phyloP scores from a whole-genome alignment of 2,797 vertebrate species.

The Hydrophis major region DNA sequence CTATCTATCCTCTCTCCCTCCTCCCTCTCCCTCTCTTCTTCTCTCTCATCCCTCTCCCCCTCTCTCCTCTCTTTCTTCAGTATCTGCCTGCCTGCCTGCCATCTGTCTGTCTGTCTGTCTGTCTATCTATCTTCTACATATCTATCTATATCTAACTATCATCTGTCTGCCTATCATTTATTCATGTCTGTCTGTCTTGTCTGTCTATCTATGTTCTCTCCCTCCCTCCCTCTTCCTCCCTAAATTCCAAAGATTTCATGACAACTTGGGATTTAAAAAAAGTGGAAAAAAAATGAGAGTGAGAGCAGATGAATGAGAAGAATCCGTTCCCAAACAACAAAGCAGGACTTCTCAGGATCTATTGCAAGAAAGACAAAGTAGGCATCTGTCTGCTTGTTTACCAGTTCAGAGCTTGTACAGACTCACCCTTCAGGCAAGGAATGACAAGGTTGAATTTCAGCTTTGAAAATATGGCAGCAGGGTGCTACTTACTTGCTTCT shows the following conservation, averaged over 20 bases:
- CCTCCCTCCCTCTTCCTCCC: not conserved
- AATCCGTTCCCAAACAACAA: not conserved
- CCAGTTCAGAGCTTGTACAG: fast-evolving
- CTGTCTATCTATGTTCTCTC: too few species aligned
- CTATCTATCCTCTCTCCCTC: too few species aligned
- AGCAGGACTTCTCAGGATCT: not conserved
- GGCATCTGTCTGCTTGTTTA: not conserved
- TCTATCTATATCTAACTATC: too few species aligned
- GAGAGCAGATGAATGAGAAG: not conserved
- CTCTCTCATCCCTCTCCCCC: too few species aligned
- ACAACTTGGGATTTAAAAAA: not conserved
- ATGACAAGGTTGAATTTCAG: not conserved
- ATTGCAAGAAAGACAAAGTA: not conserved
- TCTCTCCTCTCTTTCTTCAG: too few species aligned
- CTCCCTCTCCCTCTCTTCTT: too few species aligned
- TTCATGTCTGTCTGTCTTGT: too few species aligned
- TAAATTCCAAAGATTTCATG: not conserved
- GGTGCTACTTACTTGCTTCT: not conserved
- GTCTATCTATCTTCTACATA: too few species aligned
- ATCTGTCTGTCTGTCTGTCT: too few species aligned
- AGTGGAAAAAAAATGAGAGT: not conserved
- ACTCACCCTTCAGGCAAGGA: too few species aligned
- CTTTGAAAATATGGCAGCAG: not conserved
- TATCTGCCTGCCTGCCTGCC: too few species aligned
- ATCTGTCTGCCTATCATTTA: too few species aligned